Base-by-base conservation (phyloP, 2,797 vertebrate species). In the Alcedo atthis region DNA sequence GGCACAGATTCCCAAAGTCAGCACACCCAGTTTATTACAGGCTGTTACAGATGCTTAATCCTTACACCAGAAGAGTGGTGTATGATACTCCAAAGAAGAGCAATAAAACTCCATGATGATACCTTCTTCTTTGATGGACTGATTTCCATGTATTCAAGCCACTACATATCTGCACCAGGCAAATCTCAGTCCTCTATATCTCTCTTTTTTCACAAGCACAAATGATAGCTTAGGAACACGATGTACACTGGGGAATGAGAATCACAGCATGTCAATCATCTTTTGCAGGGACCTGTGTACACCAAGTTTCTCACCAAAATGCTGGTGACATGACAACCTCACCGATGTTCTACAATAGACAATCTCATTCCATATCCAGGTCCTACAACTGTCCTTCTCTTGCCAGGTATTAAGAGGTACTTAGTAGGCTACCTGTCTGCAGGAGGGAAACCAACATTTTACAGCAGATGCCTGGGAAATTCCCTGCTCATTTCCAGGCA, bases 1-100 rank as follows among this genome's bases (percentile, higher is more conserved):
- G 84, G 46, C 81, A 78, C 16, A 71, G 87, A 87, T 62, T 77
- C 61, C 76, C 30, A n/a, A 61, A 85, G 40, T 73, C 77, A 92
- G 84, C 43, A 79, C 59, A 30, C 55, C 13, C 3, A 0, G 2
- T 69, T 82, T 70, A 57, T 32, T 70, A 28, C 49, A 68, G 64
- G 37, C 68, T 68, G 15, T 57, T 66, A 73, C 0, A 51, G 71
- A 42, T 32, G 21, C 42, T 77, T 89, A 74, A 51, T 78, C 57
- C 46, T 28, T 4, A 46, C 55, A 55, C n/a, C 9, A 54, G 46
- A 74, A 71, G 18, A 75, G 55, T 8, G 51, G 22, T 48, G 14
- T 8, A 5, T 14, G 35, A 40, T 92, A 80, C 77, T 26, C 75
- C n/a, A 20, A 73, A 91, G 75, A 81, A 80, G 68, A 76, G 22